Base-by-base conservation (phyloP, 2,113 vertebrate genomes). In the Stigmatopora argus region DNA sequence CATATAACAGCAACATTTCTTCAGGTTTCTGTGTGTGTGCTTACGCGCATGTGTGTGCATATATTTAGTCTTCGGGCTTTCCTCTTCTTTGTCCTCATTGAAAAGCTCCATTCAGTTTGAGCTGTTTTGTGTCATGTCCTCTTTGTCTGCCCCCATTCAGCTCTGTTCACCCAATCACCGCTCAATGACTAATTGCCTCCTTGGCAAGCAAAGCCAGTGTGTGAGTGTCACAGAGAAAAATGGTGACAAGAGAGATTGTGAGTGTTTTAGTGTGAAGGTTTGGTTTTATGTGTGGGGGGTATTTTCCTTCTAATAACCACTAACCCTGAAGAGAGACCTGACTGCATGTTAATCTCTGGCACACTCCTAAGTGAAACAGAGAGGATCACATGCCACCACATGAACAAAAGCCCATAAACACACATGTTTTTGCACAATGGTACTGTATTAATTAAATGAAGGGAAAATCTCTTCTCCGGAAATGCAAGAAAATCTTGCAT, bases 181-280 rank as follows among this genome's bases (percentile, higher is more conserved):
- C 81, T 89, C 88, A 90, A 89, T 86, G 86, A 89, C 88, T 90
- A 91, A 91, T 90, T 90, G 86, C 81, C 86, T 88, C 82, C 83
- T 87, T 87, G 87, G 85, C 84, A 86, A 82, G 80, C 78, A 81
- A 69, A 80, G 72, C 75, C 62, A 63, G 55, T 67, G 69, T 69
- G 62, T 48, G 72, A 6, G 67, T 66, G 66, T 3, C 38, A 12
- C 70, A 64, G 52, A 62, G 73, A 63, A 71, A 81, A 69, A 70
- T 14, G 2, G 69, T 67, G 75, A 69, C 23, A 35, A 58, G 61
- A 61, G 35, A 68, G 34, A 38, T 49, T 34, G 74, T 68, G 69
- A 67, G 52, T 66, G 62, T 65, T 67, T 69, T 64, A 64, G 69
- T 35, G 23, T 49, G 62, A 71, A 21, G 75, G 73, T 72, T 76